Conservation (phyloP, 2,888 invertebrate species). For the Ecliptopera silaceata region DNA sequence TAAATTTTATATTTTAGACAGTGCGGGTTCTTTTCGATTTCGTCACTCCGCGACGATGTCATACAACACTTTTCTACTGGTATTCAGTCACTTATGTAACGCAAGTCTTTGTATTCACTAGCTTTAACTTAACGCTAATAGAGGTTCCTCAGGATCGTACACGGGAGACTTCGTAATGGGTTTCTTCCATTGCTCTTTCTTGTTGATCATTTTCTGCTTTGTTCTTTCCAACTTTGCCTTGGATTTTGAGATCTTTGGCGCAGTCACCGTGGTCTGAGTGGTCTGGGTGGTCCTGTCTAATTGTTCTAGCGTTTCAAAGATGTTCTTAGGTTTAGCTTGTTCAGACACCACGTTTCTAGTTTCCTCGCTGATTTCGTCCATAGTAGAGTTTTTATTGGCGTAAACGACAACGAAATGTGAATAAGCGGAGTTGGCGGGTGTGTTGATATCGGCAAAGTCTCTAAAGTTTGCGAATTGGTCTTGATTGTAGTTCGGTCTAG, state of each 20-base stretch:
- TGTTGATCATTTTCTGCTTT: slow-evolving; percentile 68
- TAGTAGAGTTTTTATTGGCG: slow-evolving; percentile 89
- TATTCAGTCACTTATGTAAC: slow-evolving; percentile 66
- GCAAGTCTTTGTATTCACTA: slow-evolving; percentile 74
- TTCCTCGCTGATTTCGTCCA: slow-evolving; percentile 78
- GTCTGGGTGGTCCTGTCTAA: slow-evolving; percentile 87
- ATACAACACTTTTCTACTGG: slow-evolving; percentile 54
- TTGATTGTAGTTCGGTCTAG: slow-evolving; percentile 88
- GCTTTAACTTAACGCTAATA: slow-evolving; percentile 86
- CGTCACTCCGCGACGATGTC: slow-evolving; percentile 52
- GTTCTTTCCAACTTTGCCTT: slow-evolving; percentile 85
- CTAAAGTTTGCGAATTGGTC: slow-evolving; percentile 95
- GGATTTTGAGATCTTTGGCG: slow-evolving; percentile 80
- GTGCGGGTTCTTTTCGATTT: slow-evolving; percentile 58
- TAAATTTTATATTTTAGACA: slow-evolving; percentile 63
- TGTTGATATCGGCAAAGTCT: slow-evolving; percentile 95
- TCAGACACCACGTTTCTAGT: slow-evolving; percentile 70
- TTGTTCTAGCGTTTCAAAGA: slow-evolving; percentile 90
- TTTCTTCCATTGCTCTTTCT: slow-evolving; percentile 77
- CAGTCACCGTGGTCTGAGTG: slow-evolving; percentile 59
- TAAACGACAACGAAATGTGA: slow-evolving; percentile 93
- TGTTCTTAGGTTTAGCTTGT: slow-evolving; percentile 86
- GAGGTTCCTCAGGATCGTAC: slow-evolving; percentile 84
- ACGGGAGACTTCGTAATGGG: slow-evolving; percentile 66
- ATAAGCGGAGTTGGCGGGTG: slow-evolving; percentile 90